Percentiles rank a stretch among this genome's conserved stretches.
Conservation (phyloP, 1,140 invertebrate species). For the Orius insidiosus region DNA sequence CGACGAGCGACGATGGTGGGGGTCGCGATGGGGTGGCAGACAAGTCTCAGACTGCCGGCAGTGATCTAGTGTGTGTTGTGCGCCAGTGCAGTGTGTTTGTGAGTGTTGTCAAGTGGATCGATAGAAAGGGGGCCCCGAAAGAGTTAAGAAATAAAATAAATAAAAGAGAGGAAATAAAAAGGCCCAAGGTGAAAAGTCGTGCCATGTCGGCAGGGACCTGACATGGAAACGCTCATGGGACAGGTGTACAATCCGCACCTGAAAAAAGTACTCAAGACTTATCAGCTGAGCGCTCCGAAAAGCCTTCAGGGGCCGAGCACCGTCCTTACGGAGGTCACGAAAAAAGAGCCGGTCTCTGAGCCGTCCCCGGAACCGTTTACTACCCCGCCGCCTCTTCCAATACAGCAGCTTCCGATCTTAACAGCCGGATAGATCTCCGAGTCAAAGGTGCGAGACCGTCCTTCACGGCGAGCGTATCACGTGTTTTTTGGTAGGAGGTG, state of each 20-base stretch:
- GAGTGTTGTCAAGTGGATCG: no score
- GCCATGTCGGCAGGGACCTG: conserved; percentile 5
- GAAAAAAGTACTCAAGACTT: conserved; percentile 83
- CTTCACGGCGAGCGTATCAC: conserved; percentile 84
- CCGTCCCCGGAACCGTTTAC: conserved; percentile 23
- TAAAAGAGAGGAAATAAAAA: no score
- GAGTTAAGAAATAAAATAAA: no score
- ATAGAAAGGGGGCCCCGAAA: no score
- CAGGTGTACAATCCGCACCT: conserved; percentile 52
- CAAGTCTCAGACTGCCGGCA: no score
- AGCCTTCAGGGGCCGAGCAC: conserved; percentile 77
- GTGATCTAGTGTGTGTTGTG: no score
- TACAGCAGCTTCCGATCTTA: conserved; percentile 53
- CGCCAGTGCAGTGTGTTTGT: no score
- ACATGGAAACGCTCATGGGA: conserved; percentile 47
- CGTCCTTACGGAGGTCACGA: conserved; percentile 26
- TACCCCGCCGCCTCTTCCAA: conserved; percentile 28
- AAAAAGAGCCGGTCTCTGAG: conserved; percentile 21
- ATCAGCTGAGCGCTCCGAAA: conserved; percentile 76
- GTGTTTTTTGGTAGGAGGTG: conserved; percentile 89
- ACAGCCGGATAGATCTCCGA: conserved; percentile 62
- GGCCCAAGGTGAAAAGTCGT: conserved; percentile 9
- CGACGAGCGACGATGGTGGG: no score
- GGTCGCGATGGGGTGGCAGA: no score
- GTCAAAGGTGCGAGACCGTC: conserved; percentile 72